Evolutionary conservation across 2,888 invertebrate genomes (phyloP).

Genomic region (Leucoma salicis): DNA sequence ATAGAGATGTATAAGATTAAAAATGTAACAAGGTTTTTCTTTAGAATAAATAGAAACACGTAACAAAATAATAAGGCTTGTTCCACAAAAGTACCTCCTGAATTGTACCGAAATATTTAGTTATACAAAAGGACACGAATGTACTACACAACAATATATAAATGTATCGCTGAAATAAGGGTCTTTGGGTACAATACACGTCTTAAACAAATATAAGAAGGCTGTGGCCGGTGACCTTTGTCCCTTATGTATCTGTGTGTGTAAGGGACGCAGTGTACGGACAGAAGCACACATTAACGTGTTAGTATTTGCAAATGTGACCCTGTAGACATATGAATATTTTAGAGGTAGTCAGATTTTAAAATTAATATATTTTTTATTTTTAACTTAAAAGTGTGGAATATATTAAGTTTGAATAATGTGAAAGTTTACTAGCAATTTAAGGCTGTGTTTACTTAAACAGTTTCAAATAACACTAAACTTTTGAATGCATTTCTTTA

Average conservation of each 20-base stretch:
- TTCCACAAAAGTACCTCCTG: background rate
- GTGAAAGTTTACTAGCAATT: too few species aligned
- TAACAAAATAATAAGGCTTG: background rate
- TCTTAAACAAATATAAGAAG: constrained; percentile 82
- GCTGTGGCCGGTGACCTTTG: constrained; percentile 78
- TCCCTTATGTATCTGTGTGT: constrained; percentile 64
- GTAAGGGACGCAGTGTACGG: constrained; percentile 67
- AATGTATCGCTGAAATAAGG: constrained; percentile 55
- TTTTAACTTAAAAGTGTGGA: too few species aligned
- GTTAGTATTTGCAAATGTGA: constrained; percentile 78
- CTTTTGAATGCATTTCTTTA: too few species aligned
- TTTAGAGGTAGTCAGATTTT: background rate
- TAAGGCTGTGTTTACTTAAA: too few species aligned
- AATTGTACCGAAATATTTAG: constrained; percentile 11
- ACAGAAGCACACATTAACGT: constrained; percentile 57
- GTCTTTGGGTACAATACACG: constrained; percentile 67
- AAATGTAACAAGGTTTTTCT: too few species aligned
- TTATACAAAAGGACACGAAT: constrained; percentile 24
- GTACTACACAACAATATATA: constrained; percentile 45
- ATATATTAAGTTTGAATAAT: too few species aligned
- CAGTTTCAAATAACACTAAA: too few species aligned
- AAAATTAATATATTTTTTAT: background rate
- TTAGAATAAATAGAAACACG: background rate
- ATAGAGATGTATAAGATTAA: too few species aligned
- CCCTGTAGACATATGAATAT: constrained; percentile 38